phyloP scores from a whole-genome alignment of 2,888 invertebrate genomes.

The Polydrusus pterygomalis region DNA sequence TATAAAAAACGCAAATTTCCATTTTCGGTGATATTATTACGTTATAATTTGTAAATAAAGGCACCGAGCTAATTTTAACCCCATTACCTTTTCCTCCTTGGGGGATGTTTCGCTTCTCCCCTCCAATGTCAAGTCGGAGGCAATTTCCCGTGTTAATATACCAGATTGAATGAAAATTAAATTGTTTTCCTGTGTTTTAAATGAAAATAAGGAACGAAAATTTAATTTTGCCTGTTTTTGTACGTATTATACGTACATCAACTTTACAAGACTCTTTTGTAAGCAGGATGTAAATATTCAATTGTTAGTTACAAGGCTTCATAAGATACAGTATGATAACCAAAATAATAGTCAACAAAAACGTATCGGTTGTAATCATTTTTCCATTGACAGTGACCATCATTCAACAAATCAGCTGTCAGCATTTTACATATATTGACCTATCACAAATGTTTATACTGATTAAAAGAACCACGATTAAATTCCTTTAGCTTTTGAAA shows the following conservation, averaged over 20 bases:
- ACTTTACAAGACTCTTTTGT: not conserved
- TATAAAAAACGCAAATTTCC: slow-evolving; percentile 9
- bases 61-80: slow-evolving; percentile 30
- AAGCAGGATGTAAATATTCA: not conserved
- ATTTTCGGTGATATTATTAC: slow-evolving; percentile 26
- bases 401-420: too few relatives aligned
- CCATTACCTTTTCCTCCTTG: slow-evolving; percentile 28
- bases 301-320: not conserved
- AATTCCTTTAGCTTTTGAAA: too few relatives aligned
- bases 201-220: slow-evolving; percentile 20
- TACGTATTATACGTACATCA: slow-evolving; percentile 11
- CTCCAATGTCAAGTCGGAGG: slow-evolving; percentile 23
- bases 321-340: not conserved
- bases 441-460: too few relatives aligned
- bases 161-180: slow-evolving; percentile 36
- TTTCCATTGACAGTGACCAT: too few relatives aligned
- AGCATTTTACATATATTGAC: too few relatives aligned
- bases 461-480: too few relatives aligned
- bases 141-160: slow-evolving; percentile 21
- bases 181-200: slow-evolving; percentile 27
- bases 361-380: too few relatives aligned
- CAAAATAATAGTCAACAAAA: too few relatives aligned
- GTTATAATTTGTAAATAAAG: slow-evolving; percentile 38
- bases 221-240: slow-evolving; percentile 8
- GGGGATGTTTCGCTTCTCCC: slow-evolving; percentile 27